Evolutionary conservation across 2,113 vertebrate species (phyloP).

Genomic region (Acanthochromis polyacanthus): DNA sequence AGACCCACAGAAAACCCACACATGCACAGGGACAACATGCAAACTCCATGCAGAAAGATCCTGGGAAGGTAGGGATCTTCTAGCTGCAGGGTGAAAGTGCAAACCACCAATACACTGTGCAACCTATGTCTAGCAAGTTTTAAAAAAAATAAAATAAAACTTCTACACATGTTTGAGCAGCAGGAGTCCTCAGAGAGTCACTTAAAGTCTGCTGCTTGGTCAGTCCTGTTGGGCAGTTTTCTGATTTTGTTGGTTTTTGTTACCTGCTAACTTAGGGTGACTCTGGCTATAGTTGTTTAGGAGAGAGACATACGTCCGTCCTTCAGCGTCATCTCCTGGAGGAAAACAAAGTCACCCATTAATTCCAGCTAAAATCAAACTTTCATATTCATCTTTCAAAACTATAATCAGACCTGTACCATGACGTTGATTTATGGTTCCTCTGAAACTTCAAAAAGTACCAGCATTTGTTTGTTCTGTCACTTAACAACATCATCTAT

Average conservation of each 20-base stretch:
- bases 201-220: background rate
- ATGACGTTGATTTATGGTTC: background rate
- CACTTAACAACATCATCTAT: background rate
- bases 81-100: too few species aligned
- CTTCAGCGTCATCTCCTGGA: constrained; percentile 70
- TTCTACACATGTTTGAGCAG: constrained; percentile 5
- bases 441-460: constrained; percentile 5
- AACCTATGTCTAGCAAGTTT: too few species aligned
- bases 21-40: too few species aligned
- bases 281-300: constrained; percentile 68
- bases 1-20: too few species aligned
- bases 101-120: too few species aligned
- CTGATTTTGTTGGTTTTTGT: background rate
- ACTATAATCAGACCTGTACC: background rate
- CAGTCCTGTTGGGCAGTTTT: background rate
- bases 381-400: background rate
- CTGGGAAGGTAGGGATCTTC: too few species aligned
- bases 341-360: background rate
- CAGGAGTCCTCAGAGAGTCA: constrained; percentile 49
- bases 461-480: background rate
- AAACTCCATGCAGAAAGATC: too few species aligned
- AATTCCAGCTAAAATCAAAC: background rate
- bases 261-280: constrained; percentile 78
- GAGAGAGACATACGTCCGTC: constrained; percentile 74
- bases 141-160: too few species aligned